Evolutionary conservation across 2,797 vertebrate species (phyloP).

Genomic region (Anas flavirostris): DNA sequence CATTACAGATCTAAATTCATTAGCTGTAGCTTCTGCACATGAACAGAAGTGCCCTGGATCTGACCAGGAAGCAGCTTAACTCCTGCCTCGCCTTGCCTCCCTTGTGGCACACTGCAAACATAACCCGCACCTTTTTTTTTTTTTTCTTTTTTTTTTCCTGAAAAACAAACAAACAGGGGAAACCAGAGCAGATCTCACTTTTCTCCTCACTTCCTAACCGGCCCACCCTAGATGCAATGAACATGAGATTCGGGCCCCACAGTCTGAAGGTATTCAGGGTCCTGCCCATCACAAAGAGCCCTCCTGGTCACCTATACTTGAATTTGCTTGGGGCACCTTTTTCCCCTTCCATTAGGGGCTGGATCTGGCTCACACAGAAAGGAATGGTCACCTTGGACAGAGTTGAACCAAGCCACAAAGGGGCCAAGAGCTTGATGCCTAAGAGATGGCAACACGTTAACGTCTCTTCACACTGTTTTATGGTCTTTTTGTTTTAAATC

Average conservation of each 20-base stretch:
- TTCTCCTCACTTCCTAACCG: neutral
- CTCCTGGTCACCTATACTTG: neutral
- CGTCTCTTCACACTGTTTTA: neutral
- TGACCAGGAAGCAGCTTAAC: neutral
- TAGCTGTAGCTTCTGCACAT: neutral
- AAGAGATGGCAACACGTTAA: neutral
- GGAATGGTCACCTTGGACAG: neutral
- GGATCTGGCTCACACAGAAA: neutral
- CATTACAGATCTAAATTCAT: constrained; percentile 40
- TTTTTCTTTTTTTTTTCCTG: neutral
- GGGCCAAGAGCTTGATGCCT: neutral
- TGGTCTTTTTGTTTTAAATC: neutral
- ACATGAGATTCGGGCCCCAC: neutral
- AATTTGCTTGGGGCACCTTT: neutral
- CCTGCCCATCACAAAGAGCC: neutral
- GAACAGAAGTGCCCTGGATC: neutral
- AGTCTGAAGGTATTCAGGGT: neutral
- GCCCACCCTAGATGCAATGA: neutral
- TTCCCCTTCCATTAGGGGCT: neutral
- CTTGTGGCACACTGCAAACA: neutral
- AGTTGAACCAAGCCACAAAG: constrained; percentile 17
- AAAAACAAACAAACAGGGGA: neutral
- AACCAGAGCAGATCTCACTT: neutral
- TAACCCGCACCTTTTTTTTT: neutral
- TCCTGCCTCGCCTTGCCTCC: neutral